Percentiles rank a stretch among this genome's conserved stretches.
phyloP scores from a whole-genome alignment of 2,888 invertebrate genomes.

The Oligia fasciuncula region DNA sequence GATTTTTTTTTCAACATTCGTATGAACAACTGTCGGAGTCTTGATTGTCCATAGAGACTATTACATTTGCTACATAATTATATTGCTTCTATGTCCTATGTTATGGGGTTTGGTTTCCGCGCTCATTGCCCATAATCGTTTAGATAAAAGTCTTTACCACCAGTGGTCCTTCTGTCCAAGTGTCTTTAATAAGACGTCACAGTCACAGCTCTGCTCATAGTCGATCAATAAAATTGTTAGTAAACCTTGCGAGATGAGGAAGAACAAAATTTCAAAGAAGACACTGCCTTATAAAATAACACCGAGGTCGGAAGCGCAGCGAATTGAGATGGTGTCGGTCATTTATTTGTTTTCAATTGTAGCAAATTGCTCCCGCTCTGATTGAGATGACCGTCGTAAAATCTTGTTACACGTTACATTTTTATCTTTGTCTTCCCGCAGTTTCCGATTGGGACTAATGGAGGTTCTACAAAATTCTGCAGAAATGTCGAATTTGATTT shows the following conservation, averaged over 20 bases:
- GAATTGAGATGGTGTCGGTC: slow-evolving; percentile 74
- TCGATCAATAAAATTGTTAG: not conserved
- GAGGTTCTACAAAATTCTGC: slow-evolving; percentile 65
- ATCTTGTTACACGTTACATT: slow-evolving; percentile 76
- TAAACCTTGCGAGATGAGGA: not conserved
- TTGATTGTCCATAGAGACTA: not conserved
- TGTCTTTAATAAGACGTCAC: not conserved
- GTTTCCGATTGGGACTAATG: slow-evolving; percentile 68
- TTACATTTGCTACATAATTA: not conserved
- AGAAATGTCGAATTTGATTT: slow-evolving; percentile 56
- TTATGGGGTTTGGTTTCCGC: too few relatives aligned
- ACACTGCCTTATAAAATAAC: slow-evolving; percentile 48
- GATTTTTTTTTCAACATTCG: not conserved
- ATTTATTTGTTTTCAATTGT: slow-evolving; percentile 86
- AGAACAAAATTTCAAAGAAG: slow-evolving; percentile 31
- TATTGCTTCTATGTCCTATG: not conserved
- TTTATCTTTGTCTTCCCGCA: slow-evolving; percentile 70
- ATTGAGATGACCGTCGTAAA: slow-evolving; percentile 80
- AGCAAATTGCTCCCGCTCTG: slow-evolving; percentile 81
- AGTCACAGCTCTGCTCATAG: not conserved
- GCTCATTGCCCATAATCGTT: not conserved
- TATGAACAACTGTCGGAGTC: not conserved
- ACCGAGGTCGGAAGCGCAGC: slow-evolving; percentile 64
- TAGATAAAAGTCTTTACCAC: not conserved
- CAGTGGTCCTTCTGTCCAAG: not conserved